Base-by-base conservation (phyloP, 1,140 invertebrate genomes). In the Cydia fagiglandana region DNA sequence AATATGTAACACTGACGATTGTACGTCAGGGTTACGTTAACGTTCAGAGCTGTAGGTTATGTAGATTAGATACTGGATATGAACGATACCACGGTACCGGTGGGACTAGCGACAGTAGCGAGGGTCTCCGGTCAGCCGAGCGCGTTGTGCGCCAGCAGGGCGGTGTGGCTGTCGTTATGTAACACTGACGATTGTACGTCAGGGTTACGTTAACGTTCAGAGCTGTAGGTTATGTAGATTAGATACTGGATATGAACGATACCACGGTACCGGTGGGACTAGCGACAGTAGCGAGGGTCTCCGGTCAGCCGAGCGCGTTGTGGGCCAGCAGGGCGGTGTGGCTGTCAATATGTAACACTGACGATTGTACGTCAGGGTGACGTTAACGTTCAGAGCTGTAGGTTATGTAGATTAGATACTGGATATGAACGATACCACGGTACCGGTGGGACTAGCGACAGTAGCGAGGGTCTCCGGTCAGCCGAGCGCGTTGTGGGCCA, bases 361-460 rank as follows among this genome's bases (percentile, higher is more conserved):
- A 83, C 76, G 88, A 61, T 28, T 81, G 85, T 12, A 86, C 80
- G 53, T 87, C 88, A 15, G 75, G 17, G 45, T 74, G 82, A 38
- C 89, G 86, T 4, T 89, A 84, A 15, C 94, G 86, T 78, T 94
- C 94, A 7, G 87, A 90, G 76, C 94, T 95, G 83, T 95, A 30
- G 7, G 38, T 41, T 41, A 41, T 41, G 38, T 12, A 2, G 53
- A 7, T 73, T 79, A 88, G 73, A 91, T 88, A 76, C 87, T 91
- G 45, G 87, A 89, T 79, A 91, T 80, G 47, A 90, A 91, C 6
- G 88, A 89, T 0, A 91, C 75, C 7, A 89, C 79, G 9, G 89
- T 90, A 45, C 81, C 74, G 12, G 76, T 87, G 12, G 87, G 38
- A 2, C 38, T 41, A 2, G 38, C 38, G 38, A 41, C 1, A 7